phyloP scores from a whole-genome alignment of 2,888 invertebrate genomes.

The Timema podura region DNA sequence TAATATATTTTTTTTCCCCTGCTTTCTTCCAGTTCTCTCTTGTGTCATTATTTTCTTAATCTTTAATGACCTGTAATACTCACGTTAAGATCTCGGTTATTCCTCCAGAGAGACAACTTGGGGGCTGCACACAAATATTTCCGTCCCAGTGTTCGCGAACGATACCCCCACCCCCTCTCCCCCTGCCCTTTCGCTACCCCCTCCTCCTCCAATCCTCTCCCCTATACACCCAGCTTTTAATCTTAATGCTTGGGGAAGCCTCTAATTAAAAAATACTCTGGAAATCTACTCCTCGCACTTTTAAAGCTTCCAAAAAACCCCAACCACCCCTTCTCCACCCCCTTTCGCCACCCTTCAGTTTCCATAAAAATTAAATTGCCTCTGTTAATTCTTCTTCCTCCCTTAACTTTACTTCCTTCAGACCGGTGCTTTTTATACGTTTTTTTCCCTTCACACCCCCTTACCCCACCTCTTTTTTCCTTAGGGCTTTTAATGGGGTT shows the following conservation, averaged over 20 bases:
- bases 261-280: slow-evolving; percentile 30
- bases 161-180: background rate
- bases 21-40: no score
- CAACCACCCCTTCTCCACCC: background rate
- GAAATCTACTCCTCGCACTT: slow-evolving; percentile 18
- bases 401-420: slow-evolving; percentile 15
- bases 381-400: slow-evolving; percentile 31
- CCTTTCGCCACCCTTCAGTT: slow-evolving; percentile 10
- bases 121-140: no score
- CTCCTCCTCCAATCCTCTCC: background rate
- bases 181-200: background rate
- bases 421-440: slow-evolving; percentile 19
- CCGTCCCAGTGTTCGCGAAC: background rate
- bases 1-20: no score
- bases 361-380: slow-evolving; percentile 32
- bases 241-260: slow-evolving; percentile 28
- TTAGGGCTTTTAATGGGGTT: slow-evolving; percentile 20
- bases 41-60: no score
- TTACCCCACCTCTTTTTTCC: slow-evolving; percentile 9
- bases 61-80: slow-evolving; percentile 13
- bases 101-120: no score
- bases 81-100: background rate
- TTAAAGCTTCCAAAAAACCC: background rate
- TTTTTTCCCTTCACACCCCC: slow-evolving; percentile 19
- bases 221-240: slow-evolving; percentile 21